These are phyloP conservation scores for Elephas maximus DNA, from an alignment of 2,113 vertebrate genomes.

Conservation along the genomic window DNA sequence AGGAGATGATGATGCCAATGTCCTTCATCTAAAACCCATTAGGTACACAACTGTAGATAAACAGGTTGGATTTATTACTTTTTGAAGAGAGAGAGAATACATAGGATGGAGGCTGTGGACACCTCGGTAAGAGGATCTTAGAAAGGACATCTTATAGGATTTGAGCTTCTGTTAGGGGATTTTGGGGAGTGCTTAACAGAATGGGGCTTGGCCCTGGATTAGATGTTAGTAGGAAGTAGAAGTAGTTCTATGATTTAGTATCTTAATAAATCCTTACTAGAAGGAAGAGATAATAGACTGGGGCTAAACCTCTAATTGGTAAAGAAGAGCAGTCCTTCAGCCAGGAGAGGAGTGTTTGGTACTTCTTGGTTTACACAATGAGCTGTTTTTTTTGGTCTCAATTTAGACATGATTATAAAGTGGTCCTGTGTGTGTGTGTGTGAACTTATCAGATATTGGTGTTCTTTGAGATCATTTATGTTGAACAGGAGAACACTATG, in stretches of 20 bases:
- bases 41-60: not conserved
- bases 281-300: not conserved
- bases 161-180: not conserved
- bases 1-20: not conserved
- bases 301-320: not conserved
- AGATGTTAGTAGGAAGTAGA: not conserved
- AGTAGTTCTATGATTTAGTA: not conserved
- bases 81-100: not conserved
- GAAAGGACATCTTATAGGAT: not conserved
- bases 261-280: not conserved
- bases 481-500: not conserved
- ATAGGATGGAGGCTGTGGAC: rapidly evolving
- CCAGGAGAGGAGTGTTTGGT: not conserved
- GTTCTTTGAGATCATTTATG: not conserved
- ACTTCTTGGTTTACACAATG: not conserved
- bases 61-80: not conserved
- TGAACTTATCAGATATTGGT: not conserved
- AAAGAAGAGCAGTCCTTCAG: not conserved
- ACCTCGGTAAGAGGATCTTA: not conserved
- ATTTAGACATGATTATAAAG: not conserved
- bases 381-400: not conserved
- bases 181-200: not conserved
- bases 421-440: not conserved
- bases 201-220: not conserved
- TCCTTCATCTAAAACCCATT: not conserved